Conservation (phyloP, 2,113 vertebrate species). For the Tylochromis polylepis region DNA sequence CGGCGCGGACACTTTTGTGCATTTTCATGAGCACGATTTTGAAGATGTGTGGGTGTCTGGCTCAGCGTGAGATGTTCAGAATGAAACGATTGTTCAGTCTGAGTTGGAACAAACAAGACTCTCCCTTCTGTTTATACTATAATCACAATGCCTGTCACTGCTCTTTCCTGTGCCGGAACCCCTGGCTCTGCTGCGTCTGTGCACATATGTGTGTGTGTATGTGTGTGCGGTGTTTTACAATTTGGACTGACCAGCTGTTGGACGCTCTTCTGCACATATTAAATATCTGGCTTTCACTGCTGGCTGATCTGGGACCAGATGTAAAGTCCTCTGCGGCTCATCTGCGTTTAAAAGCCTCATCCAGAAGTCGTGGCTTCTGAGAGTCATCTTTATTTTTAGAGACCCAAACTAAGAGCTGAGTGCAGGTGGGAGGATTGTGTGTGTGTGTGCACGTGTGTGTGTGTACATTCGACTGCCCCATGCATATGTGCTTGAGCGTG, state of each 20-base stretch:
- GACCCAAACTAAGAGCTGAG: slow-evolving; percentile 12
- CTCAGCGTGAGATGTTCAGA: slow-evolving; percentile 23
- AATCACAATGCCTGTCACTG: slow-evolving; percentile 60
- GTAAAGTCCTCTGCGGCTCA: slow-evolving; percentile 44
- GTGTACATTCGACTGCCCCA: not conserved
- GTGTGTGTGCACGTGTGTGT: not conserved
- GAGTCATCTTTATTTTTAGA: slow-evolving; percentile 55
- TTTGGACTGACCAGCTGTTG: slow-evolving; percentile 57
- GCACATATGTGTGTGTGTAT: slow-evolving; percentile 11
- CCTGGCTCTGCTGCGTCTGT: slow-evolving; percentile 10
- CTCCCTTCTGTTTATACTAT: slow-evolving; percentile 52
- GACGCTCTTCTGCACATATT: slow-evolving; percentile 44
- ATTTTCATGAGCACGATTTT: not conserved
- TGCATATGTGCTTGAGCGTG: not conserved
- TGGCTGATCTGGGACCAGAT: slow-evolving; percentile 55
- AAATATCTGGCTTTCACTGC: slow-evolving; percentile 39
- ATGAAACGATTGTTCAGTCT: slow-evolving; percentile 49
- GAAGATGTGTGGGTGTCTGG: slow-evolving; percentile 20
- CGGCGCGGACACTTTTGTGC: not conserved
- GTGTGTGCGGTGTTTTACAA: slow-evolving; percentile 22
- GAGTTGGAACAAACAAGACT: slow-evolving; percentile 44
- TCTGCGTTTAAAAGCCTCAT: slow-evolving; percentile 35
- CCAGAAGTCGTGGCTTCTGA: slow-evolving; percentile 50
- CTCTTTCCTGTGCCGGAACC: slow-evolving; percentile 48
- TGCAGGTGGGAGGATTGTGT: slow-evolving; percentile 34